Evolutionary conservation across 35 echinoderm and acorn worm species (phyloP).

Genomic region (Apostichopus japonicus): DNA sequence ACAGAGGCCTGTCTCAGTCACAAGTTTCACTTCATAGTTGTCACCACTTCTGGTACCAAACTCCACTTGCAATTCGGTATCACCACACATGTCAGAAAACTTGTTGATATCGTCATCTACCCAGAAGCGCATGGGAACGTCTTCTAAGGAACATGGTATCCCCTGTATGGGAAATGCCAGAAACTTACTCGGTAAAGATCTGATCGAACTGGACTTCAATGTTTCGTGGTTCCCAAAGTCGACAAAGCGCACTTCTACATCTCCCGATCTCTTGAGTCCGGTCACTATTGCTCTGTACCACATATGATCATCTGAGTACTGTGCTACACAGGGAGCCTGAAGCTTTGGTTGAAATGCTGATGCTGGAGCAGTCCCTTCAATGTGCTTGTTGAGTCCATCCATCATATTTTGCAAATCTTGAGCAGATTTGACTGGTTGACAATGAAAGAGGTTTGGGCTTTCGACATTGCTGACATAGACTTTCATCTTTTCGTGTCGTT

Average conservation of each 20-base stretch:
- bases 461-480: conserved; percentile 75
- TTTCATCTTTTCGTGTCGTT: conserved; percentile 42
- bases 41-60: conserved; percentile 41
- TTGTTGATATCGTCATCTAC: conserved; percentile 54
- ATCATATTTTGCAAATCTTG: conserved; percentile 75
- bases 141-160: conserved; percentile 46
- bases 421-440: conserved; percentile 74
- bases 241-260: conserved; percentile 76
- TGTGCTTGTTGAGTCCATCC: conserved; percentile 61
- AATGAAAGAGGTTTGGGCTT: conserved; percentile 75
- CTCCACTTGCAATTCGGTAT: conserved; percentile 66
- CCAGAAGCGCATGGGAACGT: conserved; percentile 39
- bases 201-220: conserved; percentile 38
- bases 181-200: background rate
- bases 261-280: conserved; percentile 57
- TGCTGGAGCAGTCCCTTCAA: background rate
- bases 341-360: conserved; percentile 17
- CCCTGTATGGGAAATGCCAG: conserved; percentile 48
- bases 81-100: conserved; percentile 55
- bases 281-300: conserved; percentile 92
- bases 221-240: conserved; percentile 90
- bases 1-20: conserved; percentile 12
- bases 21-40: conserved; percentile 54
- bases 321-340: conserved; percentile 67
- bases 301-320: conserved; percentile 75